Evolutionary conservation across 2,113 vertebrate species (phyloP), one percentile per base, ranked within the genome.

Genomic region (Rhagologus leucostigma): DNA sequence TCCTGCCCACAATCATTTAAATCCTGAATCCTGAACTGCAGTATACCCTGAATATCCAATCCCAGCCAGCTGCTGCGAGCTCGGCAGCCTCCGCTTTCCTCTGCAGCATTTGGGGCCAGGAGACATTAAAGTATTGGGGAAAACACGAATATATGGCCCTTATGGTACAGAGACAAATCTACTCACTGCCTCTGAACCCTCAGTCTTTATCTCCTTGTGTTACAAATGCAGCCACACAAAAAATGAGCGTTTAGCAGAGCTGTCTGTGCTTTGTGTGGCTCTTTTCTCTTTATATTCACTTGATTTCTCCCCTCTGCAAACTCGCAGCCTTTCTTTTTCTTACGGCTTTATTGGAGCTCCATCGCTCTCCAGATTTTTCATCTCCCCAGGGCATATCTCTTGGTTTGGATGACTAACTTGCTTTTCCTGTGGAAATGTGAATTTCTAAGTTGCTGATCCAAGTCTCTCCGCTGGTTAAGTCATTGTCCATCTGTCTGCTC

Each of bases 401-500:
- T 87, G 95, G 74, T 69, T 82, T 79, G 77, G 81, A 89, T 94
- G 94, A 94, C 93, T 89, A 89, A 84, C 69, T 82, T 69, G 81
- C 84, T 57, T 83, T 79, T 93, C 49, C 69, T 57, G 53, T 29
- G 24, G 20, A 79, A 84, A 82, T 93, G 53, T 53, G 65, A 53
- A 80, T 91, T 93, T 91, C 46, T 17, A 30, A 89, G 44, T 33
- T 82, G 84, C 70, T 79, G 87, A 79, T 95, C 94, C 87, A 93
- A 91, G 56, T 55, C 35, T 84, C 57, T 88, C 59, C 70, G 6
- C 42, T 11, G 62, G 39, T 4, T 4, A 64, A 95, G 57, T 89
- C 74, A 11, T 65, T 96, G 91, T 94, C 93, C 87, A 91, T 96
- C 91, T 95, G 89, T 76, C 60, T 89, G 77, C 57, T 94, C 75